Evolutionary conservation across 2,113 vertebrate species (phyloP), one percentile per base, ranked within the genome.

Genomic region (Rhinogobius similis): DNA sequence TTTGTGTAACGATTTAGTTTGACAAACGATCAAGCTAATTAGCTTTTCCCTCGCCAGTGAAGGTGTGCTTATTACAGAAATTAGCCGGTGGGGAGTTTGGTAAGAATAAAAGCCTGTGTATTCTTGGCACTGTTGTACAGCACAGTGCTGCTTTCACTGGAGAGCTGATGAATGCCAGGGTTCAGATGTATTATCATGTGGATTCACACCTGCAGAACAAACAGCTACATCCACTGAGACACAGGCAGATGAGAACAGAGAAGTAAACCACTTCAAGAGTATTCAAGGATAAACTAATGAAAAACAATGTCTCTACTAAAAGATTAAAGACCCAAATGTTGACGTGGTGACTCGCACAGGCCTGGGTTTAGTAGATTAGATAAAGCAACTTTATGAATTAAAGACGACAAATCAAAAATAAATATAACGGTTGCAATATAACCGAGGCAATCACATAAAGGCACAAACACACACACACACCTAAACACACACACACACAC

Each of bases 61-160:
- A 81, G 81, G 82, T 81, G 77, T 27, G 70, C 65, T 82, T 84
- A 84, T 79, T 84, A 76, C 77, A 66, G 73, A 75, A 85, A 73
- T 87, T 53, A 82, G 73, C 53, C 13, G 0, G 62, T 69, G 70
- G 79, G 76, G 73, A 76, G 68, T 75, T 78, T 27, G 75, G 81
- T 41, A 32, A 46, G 68, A 72, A 76, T 72, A 66, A 84, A 81
- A 74, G 62, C 39, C 46, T n/a, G 29, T 2, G 1, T 71, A 53
- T 72, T 80, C 66, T 73, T n/a, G 11, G 23, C 67, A 1, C 70
- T 63, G 53, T 11, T 2, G 76, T 68, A 82, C 75, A 24, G 13
- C 14, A 21, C 65, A 43, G 69, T 65, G 71, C 73, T 71, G 76
- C 73, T 75, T 79, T 82, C 43, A 55, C 76, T 75, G 68, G 78